Base-by-base conservation (phyloP, 2,113 vertebrate species). In the Leptocoma aspasia region DNA sequence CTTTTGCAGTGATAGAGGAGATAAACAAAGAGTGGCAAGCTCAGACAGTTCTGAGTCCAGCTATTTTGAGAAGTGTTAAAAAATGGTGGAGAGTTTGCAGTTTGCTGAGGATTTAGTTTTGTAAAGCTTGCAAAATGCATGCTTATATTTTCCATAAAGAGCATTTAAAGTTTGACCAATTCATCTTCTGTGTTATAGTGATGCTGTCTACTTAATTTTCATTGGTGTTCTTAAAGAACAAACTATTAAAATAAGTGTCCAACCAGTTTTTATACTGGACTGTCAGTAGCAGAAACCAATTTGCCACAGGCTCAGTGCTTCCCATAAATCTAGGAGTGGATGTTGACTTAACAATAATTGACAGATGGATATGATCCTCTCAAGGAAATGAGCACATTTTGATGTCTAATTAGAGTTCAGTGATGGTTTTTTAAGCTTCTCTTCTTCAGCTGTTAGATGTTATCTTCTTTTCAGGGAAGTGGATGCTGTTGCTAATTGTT, bases 401-500 rank as follows among this genome's bases (percentile, higher is more conserved):
- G 49, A 41, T 84, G 63, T 61, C 53, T 82, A 75, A 53, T 92
- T 86, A 33, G 60, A 75, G 56, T 81, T 86, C 41, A 47, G 47
- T 54, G 71, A 41, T 85, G 23, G 2, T 15, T 82, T 94, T 93
- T 85, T 93, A 56, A 53, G 70, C 13, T 49, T 71, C 15, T 45
- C 11, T 71, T 45, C 37, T 94, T 89, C 44, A 68, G n/a, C 44
- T 84, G 49, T 79, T 92, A 53, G 75, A 60, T 7, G 2, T 47
- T 87, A 82, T 45, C n/a, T 65, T 89, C 65, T 89, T 69, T 66
- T 75, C 53, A 70, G 75, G 45, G 54, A 82, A 47, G 23, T 47
- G 70, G 56, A 81, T 78, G 28, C 57, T 91, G 20, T 84, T 91
- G 77, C 69, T 96, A 94, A 92, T 92, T 87, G 92, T 64, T 95